Evolutionary conservation across 2,888 invertebrate genomes (phyloP), one percentile per base, ranked within the genome.

Genomic region (Cyclophora punctaria): DNA sequence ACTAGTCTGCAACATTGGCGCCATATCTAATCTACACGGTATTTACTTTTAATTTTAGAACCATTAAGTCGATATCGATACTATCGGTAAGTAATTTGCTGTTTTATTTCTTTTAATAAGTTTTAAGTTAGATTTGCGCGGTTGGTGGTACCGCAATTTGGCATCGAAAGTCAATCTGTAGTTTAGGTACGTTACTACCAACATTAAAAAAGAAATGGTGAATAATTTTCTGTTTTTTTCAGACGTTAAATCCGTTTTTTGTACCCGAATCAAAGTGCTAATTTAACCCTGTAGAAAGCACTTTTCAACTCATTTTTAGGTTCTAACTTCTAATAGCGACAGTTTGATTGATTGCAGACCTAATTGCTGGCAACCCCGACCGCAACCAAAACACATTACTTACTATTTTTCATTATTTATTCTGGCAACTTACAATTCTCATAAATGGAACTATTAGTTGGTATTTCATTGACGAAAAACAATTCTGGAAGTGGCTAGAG

Each of bases 371-470:
- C 69, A 69, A 70, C 69, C 71, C 64, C 65, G 66, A 64, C 66
- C 62, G 69, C 75, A 65, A 55, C 64, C 66, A 62, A 69, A 69
- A 73, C 71, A 65, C 73, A 72, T 80, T 76, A 80, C 75, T 73
- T 75, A 80, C 73, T 64, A 75, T 71, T 73, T 75, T 75, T 71
- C 75, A 78, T 80, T 78, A 78, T 75, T 78, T 78, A 80, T 76
- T 70, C 70, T 67, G 64, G 66, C 66, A 67, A 68, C 64, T 62
- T 67, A 70, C 64, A 64, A 62, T 68, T 69, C 69, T 68, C 60
- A 64, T 72, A 77, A 75, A 73, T 68, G 68, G 59, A 59, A 65
- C 71, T 70, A 74, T 76, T 75, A 70, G 62, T 60, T 59, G 58
- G 62, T 61, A 56, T 37, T 37, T 5, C 37, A 5, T 37, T 37